Evolutionary conservation across 1,140 invertebrate species (phyloP).

Genomic region (Drosophila baimaii): DNA sequence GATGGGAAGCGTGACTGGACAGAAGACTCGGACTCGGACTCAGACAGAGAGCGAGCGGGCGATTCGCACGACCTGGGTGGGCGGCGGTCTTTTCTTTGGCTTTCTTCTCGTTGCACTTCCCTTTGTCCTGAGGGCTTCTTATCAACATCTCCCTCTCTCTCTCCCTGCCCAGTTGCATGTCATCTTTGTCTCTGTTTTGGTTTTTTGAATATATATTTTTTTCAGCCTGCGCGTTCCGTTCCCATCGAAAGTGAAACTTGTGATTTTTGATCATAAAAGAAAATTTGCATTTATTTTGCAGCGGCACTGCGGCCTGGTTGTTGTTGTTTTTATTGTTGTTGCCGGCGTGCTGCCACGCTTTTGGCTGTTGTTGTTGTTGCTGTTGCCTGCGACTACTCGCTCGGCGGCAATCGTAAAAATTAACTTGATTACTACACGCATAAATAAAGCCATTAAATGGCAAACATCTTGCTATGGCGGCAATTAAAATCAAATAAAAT

Average conservation of each 20-base stretch:
- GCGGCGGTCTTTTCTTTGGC: slow-evolving; percentile 38
- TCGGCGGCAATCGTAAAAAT: slow-evolving; percentile 78
- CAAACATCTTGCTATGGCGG: slow-evolving; percentile 63
- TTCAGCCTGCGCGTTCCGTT: slow-evolving; percentile 34
- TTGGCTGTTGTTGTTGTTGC: slow-evolving; percentile 32
- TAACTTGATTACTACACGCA: slow-evolving; percentile 80
- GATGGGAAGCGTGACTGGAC: slow-evolving; percentile 4
- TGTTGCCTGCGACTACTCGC: slow-evolving; percentile 17
- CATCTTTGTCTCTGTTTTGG: slow-evolving; percentile 35
- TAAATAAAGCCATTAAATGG: slow-evolving; percentile 80
- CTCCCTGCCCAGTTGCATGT: slow-evolving; percentile 21
- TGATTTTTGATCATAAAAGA: slow-evolving; percentile 54
- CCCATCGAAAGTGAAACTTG: slow-evolving; percentile 73
- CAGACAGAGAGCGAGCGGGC: background rate
- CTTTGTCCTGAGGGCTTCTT: slow-evolving; percentile 60
- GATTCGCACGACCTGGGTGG: slow-evolving; percentile 42
- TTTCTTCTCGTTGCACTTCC: slow-evolving; percentile 28
- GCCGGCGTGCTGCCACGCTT: slow-evolving; percentile 31
- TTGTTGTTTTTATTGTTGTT: slow-evolving; percentile 14
- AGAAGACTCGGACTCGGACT: slow-evolving; percentile 2
- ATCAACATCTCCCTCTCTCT: slow-evolving; percentile 36
- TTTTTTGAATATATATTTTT: slow-evolving; percentile 30
- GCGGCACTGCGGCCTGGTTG: slow-evolving; percentile 31
- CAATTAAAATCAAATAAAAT: slow-evolving; percentile 80
- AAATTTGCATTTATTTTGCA: slow-evolving; percentile 78